phyloP scores from a whole-genome alignment of 2,888 invertebrate species.

The Gryllus longicercus region DNA sequence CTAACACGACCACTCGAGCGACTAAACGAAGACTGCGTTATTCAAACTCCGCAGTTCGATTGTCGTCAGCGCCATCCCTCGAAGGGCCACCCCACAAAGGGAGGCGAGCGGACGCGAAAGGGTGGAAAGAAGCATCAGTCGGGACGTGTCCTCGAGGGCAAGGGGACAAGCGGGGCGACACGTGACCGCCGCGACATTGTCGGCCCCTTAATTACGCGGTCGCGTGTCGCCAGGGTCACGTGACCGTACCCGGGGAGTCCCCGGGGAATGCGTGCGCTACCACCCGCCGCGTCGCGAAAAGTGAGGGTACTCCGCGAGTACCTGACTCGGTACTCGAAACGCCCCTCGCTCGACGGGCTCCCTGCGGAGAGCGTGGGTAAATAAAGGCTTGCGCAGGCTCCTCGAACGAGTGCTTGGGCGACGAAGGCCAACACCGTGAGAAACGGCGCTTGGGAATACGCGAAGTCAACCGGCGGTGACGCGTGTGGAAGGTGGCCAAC shows the following conservation, averaged over 20 bases:
- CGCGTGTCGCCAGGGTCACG: background rate
- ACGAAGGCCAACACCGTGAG: too few relatives aligned
- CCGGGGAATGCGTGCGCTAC: background rate
- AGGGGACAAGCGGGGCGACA: background rate
- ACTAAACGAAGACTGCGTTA: background rate
- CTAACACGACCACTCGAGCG: background rate
- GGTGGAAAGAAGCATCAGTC: background rate
- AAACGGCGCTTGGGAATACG: too few relatives aligned
- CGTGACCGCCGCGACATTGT: constrained; percentile 4
- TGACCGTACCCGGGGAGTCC: background rate
- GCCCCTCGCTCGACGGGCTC: too few relatives aligned
- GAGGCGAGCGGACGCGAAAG: background rate
- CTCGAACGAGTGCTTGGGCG: too few relatives aligned
- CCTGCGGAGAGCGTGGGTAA: too few relatives aligned
- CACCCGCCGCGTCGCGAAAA: too few relatives aligned
- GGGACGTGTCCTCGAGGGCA: background rate
- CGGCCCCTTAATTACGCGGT: constrained; percentile 17
- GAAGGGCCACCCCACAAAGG: background rate
- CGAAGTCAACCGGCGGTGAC: too few relatives aligned
- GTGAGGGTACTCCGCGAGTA: too few relatives aligned
- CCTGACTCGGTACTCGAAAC: too few relatives aligned
- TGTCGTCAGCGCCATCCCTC: background rate
- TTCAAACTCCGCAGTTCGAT: background rate
- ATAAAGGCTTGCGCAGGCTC: too few relatives aligned
- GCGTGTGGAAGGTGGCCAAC: too few relatives aligned